Conservation (phyloP, 2,113 vertebrate genomes). For the Leuciscus idus region DNA sequence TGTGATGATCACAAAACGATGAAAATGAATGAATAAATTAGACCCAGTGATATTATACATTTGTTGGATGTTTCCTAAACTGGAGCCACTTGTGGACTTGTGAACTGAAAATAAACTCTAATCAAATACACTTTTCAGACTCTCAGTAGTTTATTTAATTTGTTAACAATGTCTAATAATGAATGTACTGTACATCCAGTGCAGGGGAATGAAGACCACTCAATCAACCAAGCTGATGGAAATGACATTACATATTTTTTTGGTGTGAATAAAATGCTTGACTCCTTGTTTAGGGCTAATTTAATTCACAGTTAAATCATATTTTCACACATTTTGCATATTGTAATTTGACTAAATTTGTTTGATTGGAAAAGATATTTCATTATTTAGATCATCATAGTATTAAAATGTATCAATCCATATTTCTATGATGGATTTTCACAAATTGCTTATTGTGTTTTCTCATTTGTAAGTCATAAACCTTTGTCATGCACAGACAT, state of each 20-base stretch:
- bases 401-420: neutral
- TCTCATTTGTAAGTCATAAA: neutral
- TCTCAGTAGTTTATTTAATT: neutral
- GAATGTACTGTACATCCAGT: neutral
- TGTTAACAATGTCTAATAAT: neutral
- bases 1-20: conserved; percentile 18
- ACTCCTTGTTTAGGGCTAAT: neutral
- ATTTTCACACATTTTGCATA: neutral
- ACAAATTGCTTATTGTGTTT: neutral
- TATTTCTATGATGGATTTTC: neutral
- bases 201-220: neutral
- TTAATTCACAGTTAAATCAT: neutral
- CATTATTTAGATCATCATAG: neutral
- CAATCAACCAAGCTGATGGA: neutral
- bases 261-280: neutral
- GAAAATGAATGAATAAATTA: neutral
- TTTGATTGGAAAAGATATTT: neutral
- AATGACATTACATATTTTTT: neutral
- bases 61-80: neutral
- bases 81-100: neutral
- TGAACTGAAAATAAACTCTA: neutral
- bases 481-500: too few relatives aligned
- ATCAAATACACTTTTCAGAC: neutral
- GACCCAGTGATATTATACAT: neutral
- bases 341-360: neutral